Conservation (phyloP, 2,888 invertebrate genomes). For the Criorhina ranunculi region DNA sequence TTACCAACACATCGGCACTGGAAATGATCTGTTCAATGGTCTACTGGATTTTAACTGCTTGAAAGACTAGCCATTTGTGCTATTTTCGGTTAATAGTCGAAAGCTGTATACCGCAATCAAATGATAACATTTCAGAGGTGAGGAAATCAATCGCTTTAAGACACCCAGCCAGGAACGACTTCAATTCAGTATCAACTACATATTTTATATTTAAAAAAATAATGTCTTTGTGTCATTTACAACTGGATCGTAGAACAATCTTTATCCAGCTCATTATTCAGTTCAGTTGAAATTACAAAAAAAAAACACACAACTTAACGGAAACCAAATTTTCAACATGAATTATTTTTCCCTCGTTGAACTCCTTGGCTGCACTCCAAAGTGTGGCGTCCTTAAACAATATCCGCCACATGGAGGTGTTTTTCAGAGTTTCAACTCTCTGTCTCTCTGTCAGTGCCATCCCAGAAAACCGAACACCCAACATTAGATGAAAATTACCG, state of each 20-base stretch:
- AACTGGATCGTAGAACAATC: conserved; percentile 22
- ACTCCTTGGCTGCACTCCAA: conserved; percentile 62
- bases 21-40: too few relatives aligned
- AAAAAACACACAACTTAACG: not conserved
- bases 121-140: too few relatives aligned
- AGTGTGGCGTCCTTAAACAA: conserved; percentile 27
- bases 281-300: not conserved
- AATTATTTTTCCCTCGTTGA: conserved; percentile 38
- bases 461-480: conserved; percentile 8
- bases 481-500: conserved; percentile 58
- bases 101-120: too few relatives aligned
- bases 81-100: too few relatives aligned
- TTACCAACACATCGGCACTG: too few relatives aligned
- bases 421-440: conserved; percentile 34
- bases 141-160: too few relatives aligned
- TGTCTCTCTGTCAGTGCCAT: conserved; percentile 48
- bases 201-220: not conserved
- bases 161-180: too few relatives aligned
- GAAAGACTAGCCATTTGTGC: too few relatives aligned
- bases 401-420: conserved; percentile 52
- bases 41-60: too few relatives aligned
- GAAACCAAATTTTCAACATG: conserved; percentile 36
- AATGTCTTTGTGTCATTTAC: conserved; percentile 13
- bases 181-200: too few relatives aligned
- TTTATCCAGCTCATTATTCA: conserved; percentile 32